These are phyloP conservation scores for Ricordea florida DNA, from an alignment of 92 coral and sea anemone species.

Conservation along the genomic window DNA sequence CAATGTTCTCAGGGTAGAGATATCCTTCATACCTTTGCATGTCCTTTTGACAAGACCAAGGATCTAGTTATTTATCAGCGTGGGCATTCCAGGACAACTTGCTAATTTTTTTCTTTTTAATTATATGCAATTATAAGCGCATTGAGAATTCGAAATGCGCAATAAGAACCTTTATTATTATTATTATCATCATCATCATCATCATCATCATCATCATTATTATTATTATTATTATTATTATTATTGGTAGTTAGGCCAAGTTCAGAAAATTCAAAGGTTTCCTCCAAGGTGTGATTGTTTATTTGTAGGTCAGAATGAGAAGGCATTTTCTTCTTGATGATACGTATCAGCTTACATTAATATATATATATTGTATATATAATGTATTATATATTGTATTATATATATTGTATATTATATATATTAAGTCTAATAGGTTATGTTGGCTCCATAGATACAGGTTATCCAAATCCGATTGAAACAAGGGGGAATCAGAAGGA, in stretches of 20 bases:
- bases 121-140: no score
- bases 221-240: no score
- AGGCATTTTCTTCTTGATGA: constrained; percentile 29
- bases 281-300: constrained; percentile 22
- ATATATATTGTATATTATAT: no score
- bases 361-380: no score
- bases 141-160: no score
- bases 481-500: background rate
- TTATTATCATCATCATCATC: no score
- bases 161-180: no score
- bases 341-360: constrained; percentile 19
- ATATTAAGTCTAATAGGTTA: constrained; percentile 22
- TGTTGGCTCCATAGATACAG: constrained; percentile 11
- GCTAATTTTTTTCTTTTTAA: background rate
- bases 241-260: constrained; percentile 20
- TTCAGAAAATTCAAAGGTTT: constrained; percentile 5
- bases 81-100: constrained; percentile 24
- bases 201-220: no score
- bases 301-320: background rate
- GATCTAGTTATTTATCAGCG: constrained; percentile 17
- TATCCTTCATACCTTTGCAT: constrained; percentile 32
- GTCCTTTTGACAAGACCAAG: constrained; percentile 43
- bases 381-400: no score
- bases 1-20: constrained; percentile 31
- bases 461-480: constrained; percentile 5